Base-by-base conservation (phyloP, 2,888 invertebrate genomes). In the Ommatoiulus sabulosus region DNA sequence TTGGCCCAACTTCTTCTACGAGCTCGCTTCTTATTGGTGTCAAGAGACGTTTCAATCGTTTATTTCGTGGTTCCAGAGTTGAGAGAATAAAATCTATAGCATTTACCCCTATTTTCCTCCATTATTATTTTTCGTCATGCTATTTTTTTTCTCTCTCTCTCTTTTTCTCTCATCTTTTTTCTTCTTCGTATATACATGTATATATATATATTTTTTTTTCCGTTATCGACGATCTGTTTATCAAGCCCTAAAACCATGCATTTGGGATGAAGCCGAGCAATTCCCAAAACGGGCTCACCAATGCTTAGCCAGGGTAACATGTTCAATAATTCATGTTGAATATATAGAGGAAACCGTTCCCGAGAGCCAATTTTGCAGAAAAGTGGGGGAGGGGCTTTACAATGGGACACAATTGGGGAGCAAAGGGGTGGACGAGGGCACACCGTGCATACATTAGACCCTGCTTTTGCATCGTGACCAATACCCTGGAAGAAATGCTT, bases 61-160 rank as follows among this genome's bases (percentile, higher is more conserved):
- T 72, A 72, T 72, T 24, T 10, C 20, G 72, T 17, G 72, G 72
- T 72, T 72, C 24, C 72, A 20, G 72, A 72, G 72, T 72, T 72
- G 72, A 72, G 72, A 15, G 72, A 72, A 72, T 72, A 72, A 72
- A 72, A 72, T 72, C 72, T 72, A 72, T 72, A 72, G 24, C 72
- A 72, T 72, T 72, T 72, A 72, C 72, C 72, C 72, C 72, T 72
- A 72, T 72, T 72, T 72, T 72, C 72, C 72, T 72, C 72, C 72
- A 72, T 72, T 72, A 72, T 72, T 72, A 72, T 72, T 17, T 63
- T 72, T 72, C 72, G 4, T 46, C 46, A 46, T 46, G 46, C 72
- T 4, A 24, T 72, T 15, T 57, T 57, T 15, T 17, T 57, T n/a
- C 15, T n/a, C 57, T 57, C 15, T n/a, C n/a, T 57, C 24, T 57